A percentile compares a stretch with the other conserved stretches of the same genome.
Conservation (phyloP, 1,140 invertebrate species). For the Drosophila persimilis region DNA sequence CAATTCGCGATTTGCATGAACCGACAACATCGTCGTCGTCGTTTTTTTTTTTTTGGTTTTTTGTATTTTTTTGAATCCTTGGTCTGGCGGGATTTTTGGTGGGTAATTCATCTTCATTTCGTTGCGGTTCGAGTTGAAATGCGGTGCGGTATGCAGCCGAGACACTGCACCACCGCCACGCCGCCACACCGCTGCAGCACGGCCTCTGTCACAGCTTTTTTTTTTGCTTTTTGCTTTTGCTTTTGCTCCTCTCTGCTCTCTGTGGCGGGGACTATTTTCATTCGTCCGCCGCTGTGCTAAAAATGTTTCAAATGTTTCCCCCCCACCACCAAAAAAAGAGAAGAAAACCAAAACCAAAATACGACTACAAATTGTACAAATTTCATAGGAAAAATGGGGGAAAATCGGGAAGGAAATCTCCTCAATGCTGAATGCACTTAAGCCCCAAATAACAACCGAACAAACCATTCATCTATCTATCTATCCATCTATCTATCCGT, state of each 20-base stretch:
- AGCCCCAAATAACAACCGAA: conserved; percentile 19
- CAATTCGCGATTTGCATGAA: conserved; percentile 72
- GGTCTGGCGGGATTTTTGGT: conserved; percentile 49
- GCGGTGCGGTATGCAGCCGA: conserved; percentile 74
- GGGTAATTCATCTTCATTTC: conserved; percentile 82
- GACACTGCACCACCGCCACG: conserved; percentile 47
- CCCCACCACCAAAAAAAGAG: conserved; percentile 15
- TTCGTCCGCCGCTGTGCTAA: conserved; percentile 70
- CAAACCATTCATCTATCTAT: conserved; percentile 24
- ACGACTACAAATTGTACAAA: conserved; percentile 20
- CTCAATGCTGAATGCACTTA: conserved; percentile 63
- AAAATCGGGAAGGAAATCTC: conserved; percentile 38
- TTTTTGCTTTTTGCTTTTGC: too few species aligned
- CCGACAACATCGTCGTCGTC: conserved; percentile 14
- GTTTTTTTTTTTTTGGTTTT: too few species aligned
- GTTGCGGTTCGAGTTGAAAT: conserved; percentile 81
- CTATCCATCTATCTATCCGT: conserved; percentile 10
- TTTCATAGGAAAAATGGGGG: conserved; percentile 25
- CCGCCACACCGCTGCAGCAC: conserved; percentile 3
- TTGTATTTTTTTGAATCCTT: conserved; percentile 38
- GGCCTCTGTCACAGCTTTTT: neutral
- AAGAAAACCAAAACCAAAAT: conserved; percentile 22
- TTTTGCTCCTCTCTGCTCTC: neutral
- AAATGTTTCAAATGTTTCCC: conserved; percentile 80
- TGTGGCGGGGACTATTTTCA: conserved; percentile 59